Evolutionary conservation across 2,113 vertebrate species (phyloP), one percentile per base, ranked within the genome.

Genomic region (Cololabis saira): DNA sequence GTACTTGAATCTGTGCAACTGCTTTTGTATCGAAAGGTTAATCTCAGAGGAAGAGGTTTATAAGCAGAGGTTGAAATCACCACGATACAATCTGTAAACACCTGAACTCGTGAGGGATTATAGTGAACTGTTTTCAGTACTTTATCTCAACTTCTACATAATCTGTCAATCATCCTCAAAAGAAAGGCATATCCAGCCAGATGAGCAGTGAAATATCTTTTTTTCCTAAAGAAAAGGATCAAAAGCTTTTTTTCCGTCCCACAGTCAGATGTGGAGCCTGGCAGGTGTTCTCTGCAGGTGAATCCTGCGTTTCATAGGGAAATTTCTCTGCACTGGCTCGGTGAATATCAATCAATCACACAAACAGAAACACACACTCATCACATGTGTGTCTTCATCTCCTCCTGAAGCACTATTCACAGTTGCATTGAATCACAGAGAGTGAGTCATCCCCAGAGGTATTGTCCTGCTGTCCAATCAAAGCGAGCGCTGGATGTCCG

Each of bases 391-490:
- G 63, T 58, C 30, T 84, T 63, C 69, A 30, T 81, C 56, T 67
- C 72, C 65, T 53, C 27, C 55, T 55, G 57, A 71, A 72, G 71
- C 68, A 61, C 49, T 54, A 64, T 77, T 80, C 78, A 76, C 53
- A 40, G 43, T 33, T 42, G 71, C 55, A 19, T 70, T 85, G 80
- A 83, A 77, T 82, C 56, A 77, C 43, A 60, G 61, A 49, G 53
- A 58, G 80, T 88, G 90, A 90, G 66, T 89, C 90, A 90, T 82
- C 69, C 33, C 41, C 9, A 0, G 61, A 63, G 73, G 62, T 61
- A 82, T 86, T 87, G 82, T 87, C 67, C 45, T 17, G 40, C 2
- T 61, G 82, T 40, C 82, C 82, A 76, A 78, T 87, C 69, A 77
- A 76, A 89, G 72, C n/a, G 1, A 43, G 43, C 33, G 57, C 75